phyloP scores from a whole-genome alignment of 2,888 invertebrate genomes.

The Flexamia atlantica region DNA sequence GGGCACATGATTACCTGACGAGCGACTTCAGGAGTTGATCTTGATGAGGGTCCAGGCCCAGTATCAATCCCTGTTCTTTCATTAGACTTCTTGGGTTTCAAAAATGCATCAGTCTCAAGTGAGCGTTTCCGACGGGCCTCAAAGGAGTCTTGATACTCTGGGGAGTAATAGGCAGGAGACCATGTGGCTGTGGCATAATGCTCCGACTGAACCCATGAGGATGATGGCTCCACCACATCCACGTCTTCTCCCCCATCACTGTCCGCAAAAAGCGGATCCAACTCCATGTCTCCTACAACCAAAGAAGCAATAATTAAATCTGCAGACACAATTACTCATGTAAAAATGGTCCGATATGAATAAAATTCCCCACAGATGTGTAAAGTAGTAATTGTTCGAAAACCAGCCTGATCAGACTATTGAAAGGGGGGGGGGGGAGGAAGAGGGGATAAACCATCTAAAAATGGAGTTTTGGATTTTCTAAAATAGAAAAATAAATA shows the following conservation, averaged over 20 bases:
- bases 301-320: neutral
- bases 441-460: too few species aligned
- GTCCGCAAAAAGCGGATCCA: slow-evolving; percentile 81
- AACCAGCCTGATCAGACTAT: too few species aligned
- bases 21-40: slow-evolving; percentile 8
- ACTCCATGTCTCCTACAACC: slow-evolving; percentile 80
- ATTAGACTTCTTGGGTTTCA: slow-evolving; percentile 58
- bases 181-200: slow-evolving; percentile 47
- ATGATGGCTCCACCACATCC: slow-evolving; percentile 71
- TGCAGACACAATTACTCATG: too few species aligned
- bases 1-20: slow-evolving; percentile 20
- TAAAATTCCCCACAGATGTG: too few species aligned
- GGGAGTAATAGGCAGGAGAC: slow-evolving; percentile 53
- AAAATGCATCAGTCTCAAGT: slow-evolving; percentile 60
- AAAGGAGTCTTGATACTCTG: slow-evolving; percentile 51
- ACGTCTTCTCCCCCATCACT: slow-evolving; percentile 81
- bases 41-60: slow-evolving; percentile 35
- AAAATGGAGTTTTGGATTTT: too few species aligned
- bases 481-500: too few species aligned
- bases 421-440: too few species aligned
- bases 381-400: too few species aligned
- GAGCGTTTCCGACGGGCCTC: slow-evolving; percentile 62
- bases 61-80: slow-evolving; percentile 41
- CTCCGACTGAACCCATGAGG: slow-evolving; percentile 32
- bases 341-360: too few species aligned